These are phyloP conservation scores for Acyrthosiphon pisum DNA, from an alignment of 1,140 invertebrate species.

Conservation along the genomic window DNA sequence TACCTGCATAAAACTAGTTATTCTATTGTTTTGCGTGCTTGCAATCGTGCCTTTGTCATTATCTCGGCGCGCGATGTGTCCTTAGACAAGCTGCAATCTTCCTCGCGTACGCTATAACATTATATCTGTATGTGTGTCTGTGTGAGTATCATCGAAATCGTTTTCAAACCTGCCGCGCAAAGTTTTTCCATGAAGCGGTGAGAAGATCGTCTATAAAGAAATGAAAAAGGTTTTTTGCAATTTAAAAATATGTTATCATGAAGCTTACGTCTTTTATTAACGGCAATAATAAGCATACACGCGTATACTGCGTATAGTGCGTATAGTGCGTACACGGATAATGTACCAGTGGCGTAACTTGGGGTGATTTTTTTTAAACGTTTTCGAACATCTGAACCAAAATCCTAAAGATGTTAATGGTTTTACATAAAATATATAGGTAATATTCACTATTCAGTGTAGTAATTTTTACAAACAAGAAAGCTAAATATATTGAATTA, in stretches of 20 bases:
- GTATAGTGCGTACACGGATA: background rate
- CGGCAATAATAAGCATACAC: background rate
- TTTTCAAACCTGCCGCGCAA: background rate
- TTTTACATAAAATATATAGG: no score
- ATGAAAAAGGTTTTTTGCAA: background rate
- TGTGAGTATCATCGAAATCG: background rate
- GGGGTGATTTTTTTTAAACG: background rate
- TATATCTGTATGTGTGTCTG: background rate
- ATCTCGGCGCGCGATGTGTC: background rate
- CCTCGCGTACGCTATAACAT: background rate
- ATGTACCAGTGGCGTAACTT: background rate
- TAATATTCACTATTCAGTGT: background rate
- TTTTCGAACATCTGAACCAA: background rate
- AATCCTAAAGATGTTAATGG: background rate
- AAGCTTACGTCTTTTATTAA: background rate
- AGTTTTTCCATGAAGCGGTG: background rate
- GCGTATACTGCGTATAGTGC: background rate
- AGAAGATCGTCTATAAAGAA: background rate
- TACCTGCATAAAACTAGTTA: background rate
- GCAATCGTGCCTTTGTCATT: constrained; percentile 29
- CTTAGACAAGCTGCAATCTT: background rate
- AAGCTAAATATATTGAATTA: no score
- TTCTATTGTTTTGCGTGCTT: constrained; percentile 32
- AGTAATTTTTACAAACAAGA: background rate
- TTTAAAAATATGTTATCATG: background rate